phyloP scores from a whole-genome alignment of 2,888 invertebrate species.

The Tenthredo livida region DNA sequence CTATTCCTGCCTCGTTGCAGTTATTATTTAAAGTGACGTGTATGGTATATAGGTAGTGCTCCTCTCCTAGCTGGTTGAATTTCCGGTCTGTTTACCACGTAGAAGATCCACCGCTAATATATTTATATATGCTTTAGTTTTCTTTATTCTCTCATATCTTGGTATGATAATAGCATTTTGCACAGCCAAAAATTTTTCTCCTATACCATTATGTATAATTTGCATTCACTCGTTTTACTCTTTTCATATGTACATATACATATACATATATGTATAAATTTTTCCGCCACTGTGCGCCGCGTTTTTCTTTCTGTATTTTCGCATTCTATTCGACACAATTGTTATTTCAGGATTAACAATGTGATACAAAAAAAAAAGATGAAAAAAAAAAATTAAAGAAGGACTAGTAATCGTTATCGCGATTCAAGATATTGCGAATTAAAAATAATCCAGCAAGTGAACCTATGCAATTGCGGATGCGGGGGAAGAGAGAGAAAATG shows the following conservation, averaged over 20 bases:
- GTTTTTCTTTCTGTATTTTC: background rate
- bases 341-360: background rate
- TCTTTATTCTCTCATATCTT: background rate
- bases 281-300: background rate
- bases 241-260: background rate
- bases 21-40: background rate
- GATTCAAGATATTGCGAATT: background rate
- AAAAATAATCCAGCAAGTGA: background rate
- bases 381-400: background rate
- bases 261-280: background rate
- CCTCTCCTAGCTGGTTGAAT: background rate
- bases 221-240: background rate
- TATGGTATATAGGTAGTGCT: background rate
- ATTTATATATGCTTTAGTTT: background rate
- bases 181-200: too few species aligned
- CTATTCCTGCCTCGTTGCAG: too few species aligned
- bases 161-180: background rate
- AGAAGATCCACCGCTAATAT: background rate
- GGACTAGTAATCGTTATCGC: background rate
- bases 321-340: background rate
- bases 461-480: background rate
- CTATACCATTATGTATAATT: background rate
- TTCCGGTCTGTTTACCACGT: background rate
- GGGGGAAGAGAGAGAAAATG: conserved; percentile 61
- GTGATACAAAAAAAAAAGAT: background rate